A percentile compares a stretch with the other conserved stretches of the same genome.
phyloP scores from a whole-genome alignment of 2,888 invertebrate species.

The Nemapogon koenigi region DNA sequence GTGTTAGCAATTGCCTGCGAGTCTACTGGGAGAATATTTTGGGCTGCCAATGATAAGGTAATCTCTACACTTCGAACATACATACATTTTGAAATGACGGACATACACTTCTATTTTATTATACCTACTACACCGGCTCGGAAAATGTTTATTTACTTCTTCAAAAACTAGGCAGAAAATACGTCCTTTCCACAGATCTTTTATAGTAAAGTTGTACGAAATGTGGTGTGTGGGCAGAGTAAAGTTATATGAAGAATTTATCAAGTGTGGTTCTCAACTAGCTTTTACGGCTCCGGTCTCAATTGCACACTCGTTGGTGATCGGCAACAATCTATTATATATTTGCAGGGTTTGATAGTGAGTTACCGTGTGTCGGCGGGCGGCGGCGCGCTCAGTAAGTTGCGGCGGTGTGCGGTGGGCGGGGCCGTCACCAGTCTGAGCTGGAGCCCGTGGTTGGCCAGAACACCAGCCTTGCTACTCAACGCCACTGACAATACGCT shows the following conservation, averaged over 20 bases:
- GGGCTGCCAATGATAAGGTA: slow-evolving; percentile 83
- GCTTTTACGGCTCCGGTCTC: too few relatives aligned
- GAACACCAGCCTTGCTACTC: slow-evolving; percentile 80
- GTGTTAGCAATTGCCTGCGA: slow-evolving; percentile 78
- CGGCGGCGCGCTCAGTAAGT: slow-evolving; percentile 71
- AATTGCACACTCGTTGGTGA: too few relatives aligned
- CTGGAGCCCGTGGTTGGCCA: slow-evolving; percentile 82
- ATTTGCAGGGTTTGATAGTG: slow-evolving; percentile 65
- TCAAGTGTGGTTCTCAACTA: slow-evolving; percentile 10
- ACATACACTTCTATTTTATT: too few relatives aligned
- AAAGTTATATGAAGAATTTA: slow-evolving; percentile 15
- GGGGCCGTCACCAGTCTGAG: slow-evolving; percentile 76
- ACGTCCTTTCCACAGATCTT: too few relatives aligned
- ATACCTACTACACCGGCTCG: too few relatives aligned
- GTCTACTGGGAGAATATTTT: slow-evolving; percentile 77
- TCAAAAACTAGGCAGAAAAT: too few relatives aligned
- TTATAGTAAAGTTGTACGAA: slow-evolving; percentile 14
- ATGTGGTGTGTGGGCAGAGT: slow-evolving; percentile 12
- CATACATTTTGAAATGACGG: too few relatives aligned
- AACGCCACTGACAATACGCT: slow-evolving; percentile 80
- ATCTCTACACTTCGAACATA: too few relatives aligned
- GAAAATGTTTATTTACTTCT: too few relatives aligned
- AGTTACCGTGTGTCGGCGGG: slow-evolving; percentile 74
- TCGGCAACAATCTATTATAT: too few relatives aligned
- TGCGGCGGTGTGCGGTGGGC: slow-evolving; percentile 69